These are phyloP conservation scores for Anaspis maculata DNA, from an alignment of 2,888 invertebrate genomes.

Conservation along the genomic window DNA sequence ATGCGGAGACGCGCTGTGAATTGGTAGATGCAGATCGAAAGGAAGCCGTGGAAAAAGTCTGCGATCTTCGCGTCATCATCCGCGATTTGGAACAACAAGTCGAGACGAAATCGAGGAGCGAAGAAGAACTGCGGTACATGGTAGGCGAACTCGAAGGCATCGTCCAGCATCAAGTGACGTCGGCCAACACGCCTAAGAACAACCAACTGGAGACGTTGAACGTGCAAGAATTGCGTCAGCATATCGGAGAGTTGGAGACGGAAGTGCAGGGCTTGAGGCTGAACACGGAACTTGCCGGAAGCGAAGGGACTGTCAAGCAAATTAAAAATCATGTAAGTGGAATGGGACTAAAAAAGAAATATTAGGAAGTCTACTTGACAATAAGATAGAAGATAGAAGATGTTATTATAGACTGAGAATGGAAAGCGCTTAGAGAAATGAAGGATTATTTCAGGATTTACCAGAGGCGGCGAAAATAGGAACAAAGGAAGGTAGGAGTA, in stretches of 20 bases:
- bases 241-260: constrained; percentile 44
- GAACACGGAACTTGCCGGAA: constrained; percentile 36
- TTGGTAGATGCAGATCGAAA: constrained; percentile 64
- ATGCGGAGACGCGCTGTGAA: constrained; percentile 53
- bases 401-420: too few species aligned
- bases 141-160: constrained; percentile 41
- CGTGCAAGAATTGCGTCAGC: constrained; percentile 39
- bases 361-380: too few species aligned
- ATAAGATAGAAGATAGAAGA: too few species aligned
- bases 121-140: constrained; percentile 53
- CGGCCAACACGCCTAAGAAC: constrained; percentile 19
- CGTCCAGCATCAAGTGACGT: constrained; percentile 32
- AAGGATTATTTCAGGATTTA: too few species aligned
- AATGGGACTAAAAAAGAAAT: too few species aligned
- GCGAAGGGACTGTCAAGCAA: constrained; percentile 38
- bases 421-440: too few species aligned
- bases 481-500: too few species aligned
- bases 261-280: constrained; percentile 35
- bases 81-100: constrained; percentile 68
- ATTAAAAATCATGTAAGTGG: constrained; percentile 42
- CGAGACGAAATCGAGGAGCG: constrained; percentile 56
- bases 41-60: constrained; percentile 67
- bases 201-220: constrained; percentile 46
- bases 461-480: too few species aligned
- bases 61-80: constrained; percentile 67